Percentiles rank a stretch among this genome's conserved stretches.
These are phyloP conservation scores for Mesorhabditis belari DNA, from an alignment of 2,888 invertebrate genomes.

Conservation along the genomic window DNA sequence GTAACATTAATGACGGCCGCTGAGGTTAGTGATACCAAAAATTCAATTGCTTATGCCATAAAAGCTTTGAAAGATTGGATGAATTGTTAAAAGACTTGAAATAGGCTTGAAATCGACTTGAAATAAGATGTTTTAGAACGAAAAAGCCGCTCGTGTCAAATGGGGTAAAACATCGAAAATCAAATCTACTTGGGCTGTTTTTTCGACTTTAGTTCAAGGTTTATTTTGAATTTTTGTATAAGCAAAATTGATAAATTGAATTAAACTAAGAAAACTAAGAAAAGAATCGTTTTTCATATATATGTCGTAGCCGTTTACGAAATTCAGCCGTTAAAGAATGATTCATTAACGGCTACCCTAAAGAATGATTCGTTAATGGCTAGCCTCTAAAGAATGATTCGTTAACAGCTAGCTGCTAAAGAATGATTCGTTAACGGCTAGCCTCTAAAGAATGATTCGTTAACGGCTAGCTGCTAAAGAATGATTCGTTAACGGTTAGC, in stretches of 20 bases:
- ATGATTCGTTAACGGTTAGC: too few species aligned
- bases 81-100: slow-evolving; percentile 12
- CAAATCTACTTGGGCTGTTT: slow-evolving; percentile 33
- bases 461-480: too few species aligned
- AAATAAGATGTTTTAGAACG: slow-evolving; percentile 4
- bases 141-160: not conserved
- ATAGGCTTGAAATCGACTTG: too few species aligned
- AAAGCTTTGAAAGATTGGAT: slow-evolving; percentile 3
- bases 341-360: too few species aligned
- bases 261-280: not conserved
- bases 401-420: too few species aligned
- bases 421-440: too few species aligned
- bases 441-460: too few species aligned
- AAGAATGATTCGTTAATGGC: too few species aligned
- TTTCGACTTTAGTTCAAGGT: slow-evolving; percentile 33
- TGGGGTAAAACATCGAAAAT: slow-evolving; percentile 4
- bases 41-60: not conserved
- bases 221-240: not conserved
- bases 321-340: too few species aligned
- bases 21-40: not conserved
- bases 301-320: too few species aligned
- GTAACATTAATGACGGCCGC: slow-evolving; percentile 25
- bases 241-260: not conserved
- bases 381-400: too few species aligned
- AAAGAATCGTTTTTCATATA: not conserved